These are phyloP conservation scores for Centruroides sculpturatus DNA, from an alignment of 1,140 invertebrate species.

Conservation along the genomic window DNA sequence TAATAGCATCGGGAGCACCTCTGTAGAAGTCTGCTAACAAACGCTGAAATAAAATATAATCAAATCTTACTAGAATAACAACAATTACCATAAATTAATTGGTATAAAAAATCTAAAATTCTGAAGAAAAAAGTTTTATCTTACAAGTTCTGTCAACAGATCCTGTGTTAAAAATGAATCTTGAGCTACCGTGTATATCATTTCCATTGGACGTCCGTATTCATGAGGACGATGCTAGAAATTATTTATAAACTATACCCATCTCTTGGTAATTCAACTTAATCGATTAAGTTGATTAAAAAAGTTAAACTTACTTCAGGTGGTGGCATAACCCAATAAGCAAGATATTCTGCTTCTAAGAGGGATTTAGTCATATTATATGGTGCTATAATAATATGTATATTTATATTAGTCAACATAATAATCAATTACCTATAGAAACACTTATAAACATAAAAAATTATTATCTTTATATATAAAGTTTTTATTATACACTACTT, in stretches of 20 bases:
- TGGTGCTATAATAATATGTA: constrained; percentile 46
- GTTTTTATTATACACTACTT: too few species aligned
- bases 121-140: not conserved
- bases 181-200: constrained; percentile 67
- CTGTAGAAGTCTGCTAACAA: constrained; percentile 71
- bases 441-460: too few species aligned
- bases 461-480: too few species aligned
- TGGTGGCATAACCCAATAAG: constrained; percentile 89
- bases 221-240: constrained; percentile 59
- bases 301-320: constrained; percentile 42
- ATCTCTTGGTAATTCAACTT: too few species aligned
- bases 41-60: constrained; percentile 36
- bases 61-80: not conserved
- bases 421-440: too few species aligned
- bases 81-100: not conserved
- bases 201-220: constrained; percentile 75
- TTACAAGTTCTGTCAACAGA: constrained; percentile 67
- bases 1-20: constrained; percentile 55
- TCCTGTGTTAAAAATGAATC: constrained; percentile 67
- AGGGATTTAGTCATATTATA: constrained; percentile 50
- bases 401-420: too few species aligned
- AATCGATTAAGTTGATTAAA: too few species aligned
- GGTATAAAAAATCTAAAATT: not conserved
- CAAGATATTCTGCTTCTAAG: constrained; percentile 41
- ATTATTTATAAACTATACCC: not conserved